These are phyloP conservation scores for Drosophila triauraria DNA, from an alignment of 1,140 invertebrate genomes.

Conservation along the genomic window DNA sequence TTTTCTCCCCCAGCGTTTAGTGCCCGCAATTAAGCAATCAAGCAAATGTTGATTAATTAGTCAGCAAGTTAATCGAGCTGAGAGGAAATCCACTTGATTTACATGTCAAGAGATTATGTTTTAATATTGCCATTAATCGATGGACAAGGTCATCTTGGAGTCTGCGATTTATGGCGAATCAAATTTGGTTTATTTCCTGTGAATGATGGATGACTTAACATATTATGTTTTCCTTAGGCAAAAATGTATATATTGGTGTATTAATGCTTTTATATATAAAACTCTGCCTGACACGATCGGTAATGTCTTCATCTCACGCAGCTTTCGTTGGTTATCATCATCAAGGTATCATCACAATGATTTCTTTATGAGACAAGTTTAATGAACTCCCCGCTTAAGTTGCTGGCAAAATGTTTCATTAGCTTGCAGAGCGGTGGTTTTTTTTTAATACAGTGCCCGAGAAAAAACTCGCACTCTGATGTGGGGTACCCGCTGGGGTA, in stretches of 20 bases:
- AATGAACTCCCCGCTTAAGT: constrained; percentile 63
- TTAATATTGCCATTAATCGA: constrained; percentile 23
- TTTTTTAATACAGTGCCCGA: neutral
- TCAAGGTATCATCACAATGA: constrained; percentile 49
- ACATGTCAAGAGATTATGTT: constrained; percentile 53
- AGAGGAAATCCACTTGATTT: constrained; percentile 49
- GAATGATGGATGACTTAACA: constrained; percentile 13
- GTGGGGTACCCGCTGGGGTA: constrained; percentile 59
- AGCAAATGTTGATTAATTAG: constrained; percentile 76
- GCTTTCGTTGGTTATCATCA: constrained; percentile 34
- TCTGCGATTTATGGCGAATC: constrained; percentile 3
- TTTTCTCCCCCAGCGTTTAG: constrained; percentile 24
- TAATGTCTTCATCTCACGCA: constrained; percentile 31
- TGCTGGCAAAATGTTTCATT: constrained; percentile 69
- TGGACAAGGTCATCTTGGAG: constrained; percentile 23
- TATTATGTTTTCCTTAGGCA: too few species aligned
- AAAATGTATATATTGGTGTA: neutral
- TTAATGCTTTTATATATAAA: neutral
- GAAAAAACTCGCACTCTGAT: constrained; percentile 49
- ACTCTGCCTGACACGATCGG: constrained; percentile 9
- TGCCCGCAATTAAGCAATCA: constrained; percentile 70
- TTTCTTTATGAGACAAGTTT: constrained; percentile 63
- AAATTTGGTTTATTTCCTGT: constrained; percentile 9
- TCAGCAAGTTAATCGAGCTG: constrained; percentile 50
- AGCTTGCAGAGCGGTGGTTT: constrained; percentile 24